Conservation (phyloP, 2,797 vertebrate genomes). For the Catamblyrhynchus diadema region DNA sequence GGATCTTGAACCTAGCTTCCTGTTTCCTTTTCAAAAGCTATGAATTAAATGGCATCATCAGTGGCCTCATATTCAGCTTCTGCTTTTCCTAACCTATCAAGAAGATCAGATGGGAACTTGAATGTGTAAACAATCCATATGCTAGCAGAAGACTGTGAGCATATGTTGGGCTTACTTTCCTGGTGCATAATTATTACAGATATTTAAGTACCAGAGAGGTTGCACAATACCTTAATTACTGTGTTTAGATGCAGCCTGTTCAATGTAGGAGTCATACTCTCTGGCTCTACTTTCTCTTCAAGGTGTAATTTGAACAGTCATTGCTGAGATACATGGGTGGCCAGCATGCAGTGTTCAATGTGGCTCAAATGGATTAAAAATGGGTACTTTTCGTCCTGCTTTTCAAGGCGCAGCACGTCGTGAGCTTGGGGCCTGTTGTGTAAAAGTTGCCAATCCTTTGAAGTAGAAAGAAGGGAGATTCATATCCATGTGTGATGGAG, state of each 20-base stretch:
- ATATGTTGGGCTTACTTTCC: conserved; percentile 43
- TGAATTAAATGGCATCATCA: background rate
- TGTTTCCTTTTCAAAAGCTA: background rate
- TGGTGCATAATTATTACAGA: conserved; percentile 37
- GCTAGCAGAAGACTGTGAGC: background rate
- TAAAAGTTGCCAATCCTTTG: background rate
- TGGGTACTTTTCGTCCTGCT: background rate
- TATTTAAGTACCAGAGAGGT: conserved; percentile 5
- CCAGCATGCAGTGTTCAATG: background rate
- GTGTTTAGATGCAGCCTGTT: conserved; percentile 36
- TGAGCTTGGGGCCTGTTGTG: background rate
- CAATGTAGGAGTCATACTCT: conserved; percentile 28
- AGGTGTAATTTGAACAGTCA: conserved; percentile 42
- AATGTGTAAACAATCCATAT: conserved; percentile 20
- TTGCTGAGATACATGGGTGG: background rate
- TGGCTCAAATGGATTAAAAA: background rate
- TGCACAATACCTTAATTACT: conserved; percentile 47
- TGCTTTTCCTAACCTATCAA: background rate
- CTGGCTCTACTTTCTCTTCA: conserved; percentile 64
- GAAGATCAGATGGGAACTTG: background rate
- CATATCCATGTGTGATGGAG: background rate
- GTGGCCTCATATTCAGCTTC: background rate
- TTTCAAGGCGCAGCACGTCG: background rate
- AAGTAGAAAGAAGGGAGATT: background rate
- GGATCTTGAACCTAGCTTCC: background rate